A percentile compares a stretch with the other conserved stretches of the same genome.
Evolutionary conservation across 2,113 vertebrate genomes (phyloP).

Genomic region (Azemiops feae): DNA sequence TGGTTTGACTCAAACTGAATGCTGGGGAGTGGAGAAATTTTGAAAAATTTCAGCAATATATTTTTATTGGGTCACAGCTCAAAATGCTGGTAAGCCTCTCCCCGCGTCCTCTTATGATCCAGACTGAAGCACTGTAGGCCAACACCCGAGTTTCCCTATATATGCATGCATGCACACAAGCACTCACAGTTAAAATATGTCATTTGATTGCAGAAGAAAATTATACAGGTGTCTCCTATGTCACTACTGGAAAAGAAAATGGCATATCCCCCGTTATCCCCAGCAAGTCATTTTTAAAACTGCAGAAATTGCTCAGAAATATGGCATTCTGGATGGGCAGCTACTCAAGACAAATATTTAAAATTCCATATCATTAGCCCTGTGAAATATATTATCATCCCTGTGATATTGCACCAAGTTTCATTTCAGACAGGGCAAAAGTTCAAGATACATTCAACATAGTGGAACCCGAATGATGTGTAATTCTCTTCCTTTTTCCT

Average conservation of each 20-base stretch:
- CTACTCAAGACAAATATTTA: not conserved
- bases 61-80: not conserved
- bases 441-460: not conserved
- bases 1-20: not conserved
- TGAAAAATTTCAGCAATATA: not conserved
- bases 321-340: not conserved
- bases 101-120: not conserved
- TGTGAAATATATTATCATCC: not conserved
- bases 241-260: not conserved
- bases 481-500: not conserved
- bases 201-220: not conserved
- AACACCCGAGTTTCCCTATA: not conserved
- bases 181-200: not conserved
- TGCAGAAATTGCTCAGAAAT: not conserved
- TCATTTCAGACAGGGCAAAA: not conserved
- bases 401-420: not conserved
- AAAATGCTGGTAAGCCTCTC: not conserved
- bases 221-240: not conserved
- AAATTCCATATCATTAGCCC: not conserved
- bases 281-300: not conserved
- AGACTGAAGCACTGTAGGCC: not conserved
- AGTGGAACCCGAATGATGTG: not conserved
- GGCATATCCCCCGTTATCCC: not conserved
- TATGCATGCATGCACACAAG: not conserved
- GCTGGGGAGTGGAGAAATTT: not conserved